Conservation (phyloP, 2,888 invertebrate species). For the Drosophila lutescens region DNA sequence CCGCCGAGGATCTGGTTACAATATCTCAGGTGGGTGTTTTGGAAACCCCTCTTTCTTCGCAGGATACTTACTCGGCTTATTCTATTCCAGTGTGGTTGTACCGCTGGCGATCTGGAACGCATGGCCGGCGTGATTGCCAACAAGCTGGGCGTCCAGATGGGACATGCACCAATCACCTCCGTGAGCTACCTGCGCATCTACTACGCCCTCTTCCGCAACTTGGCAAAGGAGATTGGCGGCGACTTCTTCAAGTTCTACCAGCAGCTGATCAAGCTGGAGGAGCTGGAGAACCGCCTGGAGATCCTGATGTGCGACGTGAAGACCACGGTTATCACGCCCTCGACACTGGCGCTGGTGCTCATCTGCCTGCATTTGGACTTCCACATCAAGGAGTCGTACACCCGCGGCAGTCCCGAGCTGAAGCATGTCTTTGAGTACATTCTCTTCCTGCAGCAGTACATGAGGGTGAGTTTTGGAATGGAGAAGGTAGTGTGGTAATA, state of each 20-base stretch:
- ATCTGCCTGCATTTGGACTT: slow-evolving; percentile 89
- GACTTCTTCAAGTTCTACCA: slow-evolving; percentile 85
- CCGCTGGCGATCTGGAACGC: slow-evolving; percentile 92
- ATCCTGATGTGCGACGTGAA: slow-evolving; percentile 90
- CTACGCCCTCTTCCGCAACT: slow-evolving; percentile 87
- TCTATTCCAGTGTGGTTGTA: slow-evolving; percentile 89
- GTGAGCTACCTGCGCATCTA: slow-evolving; percentile 89
- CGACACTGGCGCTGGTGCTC: slow-evolving; percentile 91
- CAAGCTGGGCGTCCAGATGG: slow-evolving; percentile 89
- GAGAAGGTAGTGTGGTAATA: background rate
- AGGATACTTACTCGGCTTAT: too few species aligned
- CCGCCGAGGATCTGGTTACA: slow-evolving; percentile 88
- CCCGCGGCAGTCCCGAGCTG: slow-evolving; percentile 85
- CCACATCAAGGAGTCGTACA: slow-evolving; percentile 84
- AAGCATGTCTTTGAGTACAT: slow-evolving; percentile 89
- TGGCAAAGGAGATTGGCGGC: slow-evolving; percentile 86
- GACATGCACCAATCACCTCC: slow-evolving; percentile 87
- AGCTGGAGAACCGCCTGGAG: slow-evolving; percentile 89
- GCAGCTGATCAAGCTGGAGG: slow-evolving; percentile 86
- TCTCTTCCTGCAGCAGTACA: slow-evolving; percentile 89
- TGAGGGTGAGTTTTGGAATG: slow-evolving; percentile 86
- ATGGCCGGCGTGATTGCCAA: slow-evolving; percentile 93
- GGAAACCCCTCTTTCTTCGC: background rate
- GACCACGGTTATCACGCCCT: slow-evolving; percentile 90
- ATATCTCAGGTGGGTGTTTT: slow-evolving; percentile 84